Evolutionary conservation across 2,113 vertebrate species (phyloP), one percentile per base, ranked within the genome.

Genomic region (Amblyopsis rosae): DNA sequence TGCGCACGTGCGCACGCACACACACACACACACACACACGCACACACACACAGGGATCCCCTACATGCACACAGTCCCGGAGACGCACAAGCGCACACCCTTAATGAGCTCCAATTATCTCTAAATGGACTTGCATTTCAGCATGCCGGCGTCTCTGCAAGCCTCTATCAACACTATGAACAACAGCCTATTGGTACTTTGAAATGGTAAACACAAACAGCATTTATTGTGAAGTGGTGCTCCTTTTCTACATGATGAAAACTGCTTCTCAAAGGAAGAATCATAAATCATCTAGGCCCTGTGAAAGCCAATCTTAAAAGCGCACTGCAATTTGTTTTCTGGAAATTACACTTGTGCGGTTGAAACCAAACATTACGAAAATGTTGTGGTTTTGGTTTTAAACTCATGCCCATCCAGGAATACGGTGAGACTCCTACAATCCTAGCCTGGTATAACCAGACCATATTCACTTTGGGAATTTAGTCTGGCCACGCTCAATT

Each of bases 151-250:
- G 56, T 72, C 58, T 63, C 58, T 70, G 65, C 56, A 15, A 71
- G 49, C 66, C 66, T 61, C 59, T 64, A 78, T 82, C 77, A 74
- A 56, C 71, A 69, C 69, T 33, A 65, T 72, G 73, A 82, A 61
- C 50, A 8, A 81, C 67, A 73, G 60, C 51, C 48, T 65, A 81
- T 76, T 59, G 72, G 63, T 65, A n/a, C 79, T 81, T 84, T 71
- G 70, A 85, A 77, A 70, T 79, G 59, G 80, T 72, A 84, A 88
- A 86, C 73, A 83, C 78, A 86, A 82, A 83, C 75, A 73, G 47
- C 17, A 4, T 64, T 80, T 74, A 71, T 73, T 56, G 57, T 70
- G 59, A 72, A 76, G 79, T 65, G 65, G 72, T 45, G 65, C 41
- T 72, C 16, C 56, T 69, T 78, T 64, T 74, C 67, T 64, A 70